These are phyloP conservation scores for Drosophila lini DNA, from an alignment of 1,140 invertebrate genomes.

Conservation along the genomic window DNA sequence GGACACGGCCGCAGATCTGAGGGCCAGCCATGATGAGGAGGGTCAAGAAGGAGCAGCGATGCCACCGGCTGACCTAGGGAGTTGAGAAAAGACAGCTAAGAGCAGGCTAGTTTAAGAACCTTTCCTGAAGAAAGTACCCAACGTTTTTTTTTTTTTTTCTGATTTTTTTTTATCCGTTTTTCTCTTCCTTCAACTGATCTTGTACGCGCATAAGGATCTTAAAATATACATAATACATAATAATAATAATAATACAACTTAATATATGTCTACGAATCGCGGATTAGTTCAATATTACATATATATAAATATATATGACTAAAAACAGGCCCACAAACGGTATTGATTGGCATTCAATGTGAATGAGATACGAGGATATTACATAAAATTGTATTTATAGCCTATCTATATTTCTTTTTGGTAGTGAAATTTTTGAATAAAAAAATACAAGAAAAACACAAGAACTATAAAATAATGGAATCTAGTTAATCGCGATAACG, in stretches of 20 bases:
- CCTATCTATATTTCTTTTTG: slow-evolving; percentile 46
- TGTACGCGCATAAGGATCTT: slow-evolving; percentile 33
- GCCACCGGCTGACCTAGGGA: slow-evolving; percentile 51
- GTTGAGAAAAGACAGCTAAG: slow-evolving; percentile 53
- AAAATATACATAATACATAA: slow-evolving; percentile 32
- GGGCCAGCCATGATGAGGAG: slow-evolving; percentile 44
- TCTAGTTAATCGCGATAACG: slow-evolving; percentile 61
- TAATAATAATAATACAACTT: slow-evolving; percentile 21
- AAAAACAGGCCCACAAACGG: slow-evolving; percentile 25
- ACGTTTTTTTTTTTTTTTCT: neutral
- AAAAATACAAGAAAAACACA: slow-evolving; percentile 42
- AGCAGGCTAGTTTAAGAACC: slow-evolving; percentile 66
- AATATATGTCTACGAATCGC: slow-evolving; percentile 47
- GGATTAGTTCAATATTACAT: slow-evolving; percentile 45
- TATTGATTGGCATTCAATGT: slow-evolving; percentile 65
- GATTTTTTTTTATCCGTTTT: slow-evolving; percentile 19
- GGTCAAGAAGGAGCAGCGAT: slow-evolving; percentile 34
- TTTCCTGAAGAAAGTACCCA: slow-evolving; percentile 35
- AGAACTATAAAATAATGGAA: slow-evolving; percentile 23
- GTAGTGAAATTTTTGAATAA: slow-evolving; percentile 61
- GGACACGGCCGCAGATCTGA: slow-evolving; percentile 82
- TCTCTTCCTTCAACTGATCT: slow-evolving; percentile 42
- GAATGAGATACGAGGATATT: slow-evolving; percentile 28
- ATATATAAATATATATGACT: slow-evolving; percentile 14
- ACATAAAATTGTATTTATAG: neutral